Base-by-base conservation (phyloP, 2,113 vertebrate species). In the Campylomormyrus numenius region DNA sequence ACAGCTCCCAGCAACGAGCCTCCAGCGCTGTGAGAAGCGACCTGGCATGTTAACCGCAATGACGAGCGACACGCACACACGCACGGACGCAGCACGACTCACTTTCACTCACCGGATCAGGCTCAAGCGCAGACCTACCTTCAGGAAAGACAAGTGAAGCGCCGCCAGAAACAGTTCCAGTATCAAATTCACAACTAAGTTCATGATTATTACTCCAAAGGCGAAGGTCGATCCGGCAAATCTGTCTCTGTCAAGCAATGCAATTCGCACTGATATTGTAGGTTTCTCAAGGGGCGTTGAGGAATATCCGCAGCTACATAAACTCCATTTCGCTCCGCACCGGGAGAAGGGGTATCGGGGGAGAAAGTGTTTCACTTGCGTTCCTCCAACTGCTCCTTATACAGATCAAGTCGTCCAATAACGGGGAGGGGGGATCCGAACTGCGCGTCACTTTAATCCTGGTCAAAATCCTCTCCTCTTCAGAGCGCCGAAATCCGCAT, bases 121-220 rank as follows among this genome's bases (percentile, higher is more conserved):
- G 24, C 66, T 3, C 7, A 89, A 66, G 48, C 39, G 21, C 13
- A 31, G 62, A 7, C 95, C 93, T 93, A 95, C 95, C 95, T 94
- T 94, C 74, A 95, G 92, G 90, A 92, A 91, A 85, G 94, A 93
- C 5, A 95, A 90, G 91, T 94, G 93, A 92, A 95, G 91, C 66
- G 91, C 94, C 90, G 94, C 94, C 80, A 95, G 89, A 88, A 95
- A 92, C 83, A 96, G 92, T 85, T 95, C 83, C 45, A 85, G 93
- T 91, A 94, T 31, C 92, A 94, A 93, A 94, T 91, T 94, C 89
- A 94, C 89, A 94, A 94, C 93, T 95, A 95, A 94, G 95, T 96
- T 95, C 95, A 96, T 96, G 95, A 89, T 94, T 95, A 93, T 93
- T 93, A 94, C 92, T 94, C 94, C 95, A 90, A 91, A 90, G 77